Percentiles rank a stretch among this genome's conserved stretches.
These are phyloP conservation scores for Hycleus cichorii DNA, from an alignment of 1,140 invertebrate genomes.

Conservation along the genomic window DNA sequence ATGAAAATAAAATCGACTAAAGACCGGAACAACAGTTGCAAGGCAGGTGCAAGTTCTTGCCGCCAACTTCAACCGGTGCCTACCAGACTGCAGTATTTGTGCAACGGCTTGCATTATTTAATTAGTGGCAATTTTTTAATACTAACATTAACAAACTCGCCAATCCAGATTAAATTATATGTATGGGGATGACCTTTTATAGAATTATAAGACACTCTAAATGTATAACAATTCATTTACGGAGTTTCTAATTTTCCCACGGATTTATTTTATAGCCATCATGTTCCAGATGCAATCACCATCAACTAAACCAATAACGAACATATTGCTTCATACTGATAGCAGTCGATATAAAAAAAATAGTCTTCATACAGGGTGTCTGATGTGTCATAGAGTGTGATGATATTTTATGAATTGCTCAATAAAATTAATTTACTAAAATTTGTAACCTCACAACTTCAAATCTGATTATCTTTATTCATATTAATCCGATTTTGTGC, in stretches of 20 bases:
- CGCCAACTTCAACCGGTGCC: conserved; percentile 20
- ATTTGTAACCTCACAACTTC: no score
- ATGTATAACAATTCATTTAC: conserved; percentile 23
- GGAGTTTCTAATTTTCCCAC: conserved; percentile 31
- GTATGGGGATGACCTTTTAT: conserved; percentile 21
- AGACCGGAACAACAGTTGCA: conserved; percentile 26
- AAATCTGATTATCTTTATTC: not conserved
- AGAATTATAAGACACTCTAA: conserved; percentile 20
- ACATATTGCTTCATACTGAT: no score
- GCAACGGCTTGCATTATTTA: conserved; percentile 32
- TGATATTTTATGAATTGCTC: no score
- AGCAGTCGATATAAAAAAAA: no score
- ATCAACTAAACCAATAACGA: no score
- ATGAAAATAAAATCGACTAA: not conserved
- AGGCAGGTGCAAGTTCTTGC: conserved; percentile 33
- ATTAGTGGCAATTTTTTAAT: conserved; percentile 32
- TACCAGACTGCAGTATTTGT: conserved; percentile 28
- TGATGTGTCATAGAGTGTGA: no score
- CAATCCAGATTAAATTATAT: conserved; percentile 26
- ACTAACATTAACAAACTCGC: conserved; percentile 27
- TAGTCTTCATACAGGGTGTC: no score
- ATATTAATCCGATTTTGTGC: not conserved
- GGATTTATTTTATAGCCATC: conserved; percentile 1
- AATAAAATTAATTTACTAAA: no score
- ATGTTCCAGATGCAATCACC: no score